phyloP scores from a whole-genome alignment of 2,888 invertebrate species.

The Cheilosia variabilis region DNA sequence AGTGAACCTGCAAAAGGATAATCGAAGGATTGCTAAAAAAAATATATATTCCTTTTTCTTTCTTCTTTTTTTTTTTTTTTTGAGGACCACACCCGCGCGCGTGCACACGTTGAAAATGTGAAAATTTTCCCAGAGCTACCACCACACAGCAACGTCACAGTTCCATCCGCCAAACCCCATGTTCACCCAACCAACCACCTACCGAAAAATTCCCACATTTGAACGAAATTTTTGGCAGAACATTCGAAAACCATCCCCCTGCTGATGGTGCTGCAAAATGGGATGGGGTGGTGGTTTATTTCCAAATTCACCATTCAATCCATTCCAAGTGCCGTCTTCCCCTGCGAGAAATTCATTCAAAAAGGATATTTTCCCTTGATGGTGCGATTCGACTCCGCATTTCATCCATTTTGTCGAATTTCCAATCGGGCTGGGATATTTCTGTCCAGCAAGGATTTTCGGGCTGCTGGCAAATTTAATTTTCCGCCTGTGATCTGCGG shows the following conservation, averaged over 20 bases:
- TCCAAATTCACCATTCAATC: constrained; percentile 63
- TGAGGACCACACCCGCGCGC: constrained; percentile 83
- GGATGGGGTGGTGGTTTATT: constrained; percentile 47
- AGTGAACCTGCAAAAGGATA: constrained; percentile 37
- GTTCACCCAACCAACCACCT: constrained; percentile 12
- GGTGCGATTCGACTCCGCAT: constrained; percentile 18
- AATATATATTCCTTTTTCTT: constrained; percentile 36
- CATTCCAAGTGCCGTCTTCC: constrained; percentile 3
- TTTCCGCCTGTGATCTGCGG: constrained; percentile 59
- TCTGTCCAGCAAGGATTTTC: constrained; percentile 63
- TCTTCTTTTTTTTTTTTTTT: constrained; percentile 27
- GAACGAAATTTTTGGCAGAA: constrained; percentile 73
- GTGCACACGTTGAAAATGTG: constrained; percentile 80
- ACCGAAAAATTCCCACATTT: constrained; percentile 64
- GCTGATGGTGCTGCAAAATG: constrained; percentile 34
- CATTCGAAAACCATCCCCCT: constrained; percentile 62
- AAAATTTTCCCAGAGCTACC: constrained; percentile 77
- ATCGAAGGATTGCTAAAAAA: constrained; percentile 24
- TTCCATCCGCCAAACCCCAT: constrained; percentile 1
- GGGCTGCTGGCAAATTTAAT: constrained; percentile 56
- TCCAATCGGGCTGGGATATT: constrained; percentile 66
- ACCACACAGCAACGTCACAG: constrained; percentile 60
- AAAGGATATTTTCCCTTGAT: constrained; percentile 42
- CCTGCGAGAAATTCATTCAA: constrained; percentile 50
- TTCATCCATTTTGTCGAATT: constrained; percentile 46